phyloP scores from a whole-genome alignment of 2,113 vertebrate genomes.

The Otus sunia region DNA sequence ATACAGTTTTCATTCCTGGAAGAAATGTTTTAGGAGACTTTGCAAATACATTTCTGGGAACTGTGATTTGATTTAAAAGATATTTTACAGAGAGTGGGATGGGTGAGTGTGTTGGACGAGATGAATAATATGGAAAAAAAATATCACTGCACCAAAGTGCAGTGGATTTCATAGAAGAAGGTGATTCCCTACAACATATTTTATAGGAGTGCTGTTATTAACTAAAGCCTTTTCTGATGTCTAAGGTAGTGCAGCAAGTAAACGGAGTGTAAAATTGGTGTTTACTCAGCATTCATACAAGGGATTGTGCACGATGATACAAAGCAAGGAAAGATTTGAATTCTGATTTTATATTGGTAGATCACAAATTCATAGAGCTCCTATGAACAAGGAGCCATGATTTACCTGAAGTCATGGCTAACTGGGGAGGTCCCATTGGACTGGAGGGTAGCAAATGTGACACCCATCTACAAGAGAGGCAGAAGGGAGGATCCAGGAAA shows the following conservation, averaged over 20 bases:
- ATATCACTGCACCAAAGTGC: conserved; percentile 1
- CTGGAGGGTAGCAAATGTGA: no score
- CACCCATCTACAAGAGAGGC: no score
- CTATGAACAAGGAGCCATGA: neutral
- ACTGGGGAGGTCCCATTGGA: no score
- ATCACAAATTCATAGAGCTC: neutral
- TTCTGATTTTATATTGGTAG: neutral
- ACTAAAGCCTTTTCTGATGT: neutral
- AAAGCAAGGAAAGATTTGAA: neutral
- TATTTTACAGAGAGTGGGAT: conserved; percentile 14
- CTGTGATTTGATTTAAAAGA: conserved; percentile 31
- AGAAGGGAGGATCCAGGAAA: no score
- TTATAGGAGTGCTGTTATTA: neutral
- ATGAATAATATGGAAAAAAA: conserved; percentile 32
- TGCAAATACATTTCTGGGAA: conserved; percentile 22
- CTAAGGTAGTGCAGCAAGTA: neutral
- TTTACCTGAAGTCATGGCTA: no score
- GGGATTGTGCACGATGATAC: neutral
- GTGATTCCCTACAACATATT: neutral
- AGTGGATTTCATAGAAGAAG: neutral
- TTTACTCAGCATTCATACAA: neutral
- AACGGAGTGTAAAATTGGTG: neutral
- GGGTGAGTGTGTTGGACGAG: neutral
- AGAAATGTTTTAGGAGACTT: conserved; percentile 23
- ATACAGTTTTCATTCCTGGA: neutral